Evolutionary conservation across 2,113 vertebrate species (phyloP).

Genomic region (Dolichallabes microphthalmus): DNA sequence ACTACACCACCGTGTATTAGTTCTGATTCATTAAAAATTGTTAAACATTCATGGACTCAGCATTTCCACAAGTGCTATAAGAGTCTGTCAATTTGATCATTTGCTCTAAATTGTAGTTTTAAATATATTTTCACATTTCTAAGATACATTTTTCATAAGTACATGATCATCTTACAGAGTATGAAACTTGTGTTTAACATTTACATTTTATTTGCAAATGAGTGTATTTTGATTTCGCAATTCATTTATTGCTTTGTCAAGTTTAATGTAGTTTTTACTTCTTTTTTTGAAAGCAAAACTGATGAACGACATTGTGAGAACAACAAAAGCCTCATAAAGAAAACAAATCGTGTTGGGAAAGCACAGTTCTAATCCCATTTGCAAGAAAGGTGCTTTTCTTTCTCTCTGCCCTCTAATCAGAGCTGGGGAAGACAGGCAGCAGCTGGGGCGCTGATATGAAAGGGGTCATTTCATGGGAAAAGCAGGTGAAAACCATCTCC

Average conservation of each 20-base stretch:
- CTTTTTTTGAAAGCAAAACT: background rate
- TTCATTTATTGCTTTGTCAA: background rate
- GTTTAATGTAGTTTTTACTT: background rate
- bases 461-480: conserved; percentile 56
- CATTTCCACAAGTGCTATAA: too few species aligned
- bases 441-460: conserved; percentile 61
- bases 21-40: too few species aligned
- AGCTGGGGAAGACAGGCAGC: conserved; percentile 53
- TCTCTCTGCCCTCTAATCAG: conserved; percentile 59
- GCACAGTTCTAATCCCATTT: conserved; percentile 9
- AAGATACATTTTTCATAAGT: background rate
- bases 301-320: background rate
- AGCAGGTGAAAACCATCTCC: conserved; percentile 68
- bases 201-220: background rate
- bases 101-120: too few species aligned
- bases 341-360: conserved; percentile 62
- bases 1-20: too few species aligned
- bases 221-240: background rate
- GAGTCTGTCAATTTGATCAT: too few species aligned
- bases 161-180: background rate
- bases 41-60: too few species aligned
- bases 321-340: conserved; percentile 20
- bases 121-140: background rate
- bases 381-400: conserved; percentile 42
- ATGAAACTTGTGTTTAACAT: background rate